Evolutionary conservation across 2,113 vertebrate genomes (phyloP).

Genomic region (Siniperca chuatsi): DNA sequence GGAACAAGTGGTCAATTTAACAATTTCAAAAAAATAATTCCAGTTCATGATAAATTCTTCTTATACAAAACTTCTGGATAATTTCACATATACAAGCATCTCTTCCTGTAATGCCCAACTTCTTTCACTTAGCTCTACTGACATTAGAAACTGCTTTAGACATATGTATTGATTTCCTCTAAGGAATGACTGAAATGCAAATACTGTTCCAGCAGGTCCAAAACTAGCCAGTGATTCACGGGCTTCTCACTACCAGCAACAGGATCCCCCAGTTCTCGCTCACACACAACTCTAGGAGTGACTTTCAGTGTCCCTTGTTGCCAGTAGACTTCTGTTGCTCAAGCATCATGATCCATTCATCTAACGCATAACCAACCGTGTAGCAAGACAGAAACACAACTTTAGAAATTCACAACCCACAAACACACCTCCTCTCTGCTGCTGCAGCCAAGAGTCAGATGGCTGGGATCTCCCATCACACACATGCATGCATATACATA

Average conservation of each 20-base stretch:
- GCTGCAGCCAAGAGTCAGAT: conserved; percentile 38
- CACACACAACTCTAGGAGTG: conserved; percentile 20
- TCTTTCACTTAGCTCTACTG: background rate
- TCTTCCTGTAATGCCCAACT: background rate
- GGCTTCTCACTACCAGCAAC: conserved; percentile 44
- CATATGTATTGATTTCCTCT: conserved; percentile 46
- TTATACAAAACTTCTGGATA: background rate
- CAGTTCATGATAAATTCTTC: background rate
- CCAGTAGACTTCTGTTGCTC: conserved; percentile 55
- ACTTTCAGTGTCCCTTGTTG: conserved; percentile 12
- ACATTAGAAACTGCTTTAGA: conserved; percentile 12
- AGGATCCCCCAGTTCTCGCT: conserved; percentile 37
- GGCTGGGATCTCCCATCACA: conserved; percentile 27
- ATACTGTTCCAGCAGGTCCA: conserved; percentile 41
- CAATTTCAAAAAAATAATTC: background rate
- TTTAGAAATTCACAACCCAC: conserved; percentile 49
- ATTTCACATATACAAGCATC: background rate
- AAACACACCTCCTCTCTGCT: conserved; percentile 48
- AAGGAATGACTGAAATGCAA: conserved; percentile 57
- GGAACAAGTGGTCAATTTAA: background rate
- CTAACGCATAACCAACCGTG: conserved; percentile 17
- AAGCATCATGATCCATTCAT: conserved; percentile 34
- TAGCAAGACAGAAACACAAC: conserved; percentile 12
- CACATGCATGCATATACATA: background rate
- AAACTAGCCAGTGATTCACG: conserved; percentile 49